Evolutionary conservation across 2,797 vertebrate species (phyloP).

Genomic region (Graptemys geographica): DNA sequence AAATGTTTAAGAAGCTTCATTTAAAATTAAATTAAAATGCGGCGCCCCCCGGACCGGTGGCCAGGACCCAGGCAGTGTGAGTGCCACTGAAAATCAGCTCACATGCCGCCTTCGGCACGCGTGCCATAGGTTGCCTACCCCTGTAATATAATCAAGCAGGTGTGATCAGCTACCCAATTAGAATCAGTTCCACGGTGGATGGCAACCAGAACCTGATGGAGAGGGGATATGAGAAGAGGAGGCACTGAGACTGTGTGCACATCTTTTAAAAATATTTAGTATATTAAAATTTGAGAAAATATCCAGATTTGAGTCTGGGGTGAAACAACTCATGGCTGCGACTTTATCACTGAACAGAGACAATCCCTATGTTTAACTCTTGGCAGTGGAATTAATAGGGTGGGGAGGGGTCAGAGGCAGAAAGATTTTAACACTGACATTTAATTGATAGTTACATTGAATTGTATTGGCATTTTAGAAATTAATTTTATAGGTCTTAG

Average conservation of each 20-base stretch:
- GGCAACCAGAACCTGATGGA: background rate
- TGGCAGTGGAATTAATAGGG: background rate
- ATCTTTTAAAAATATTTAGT: rapidly evolving
- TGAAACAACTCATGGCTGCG: rapidly evolving
- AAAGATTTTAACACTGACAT: background rate
- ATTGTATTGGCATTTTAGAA: background rate
- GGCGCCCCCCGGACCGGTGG: too few relatives aligned
- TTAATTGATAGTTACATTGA: slow-evolving; percentile 12
- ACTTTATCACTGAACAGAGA: background rate
- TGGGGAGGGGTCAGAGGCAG: background rate
- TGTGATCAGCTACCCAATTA: background rate
- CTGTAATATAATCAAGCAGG: background rate
- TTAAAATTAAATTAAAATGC: too few relatives aligned
- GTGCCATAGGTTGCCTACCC: too few relatives aligned
- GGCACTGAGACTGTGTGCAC: rapidly evolving
- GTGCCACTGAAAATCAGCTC: too few relatives aligned
- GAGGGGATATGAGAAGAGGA: background rate
- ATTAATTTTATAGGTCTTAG: background rate
- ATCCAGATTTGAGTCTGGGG: background rate
- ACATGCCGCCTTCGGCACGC: too few relatives aligned
- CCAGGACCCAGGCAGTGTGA: too few relatives aligned
- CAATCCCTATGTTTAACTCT: background rate
- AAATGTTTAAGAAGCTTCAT: too few relatives aligned
- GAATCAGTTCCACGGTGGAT: background rate
- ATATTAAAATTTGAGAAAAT: rapidly evolving